A percentile compares a stretch with the other conserved stretches of the same genome.
Evolutionary conservation across 2,113 vertebrate genomes (phyloP).

Genomic region (Pseudopodoces humilis): DNA sequence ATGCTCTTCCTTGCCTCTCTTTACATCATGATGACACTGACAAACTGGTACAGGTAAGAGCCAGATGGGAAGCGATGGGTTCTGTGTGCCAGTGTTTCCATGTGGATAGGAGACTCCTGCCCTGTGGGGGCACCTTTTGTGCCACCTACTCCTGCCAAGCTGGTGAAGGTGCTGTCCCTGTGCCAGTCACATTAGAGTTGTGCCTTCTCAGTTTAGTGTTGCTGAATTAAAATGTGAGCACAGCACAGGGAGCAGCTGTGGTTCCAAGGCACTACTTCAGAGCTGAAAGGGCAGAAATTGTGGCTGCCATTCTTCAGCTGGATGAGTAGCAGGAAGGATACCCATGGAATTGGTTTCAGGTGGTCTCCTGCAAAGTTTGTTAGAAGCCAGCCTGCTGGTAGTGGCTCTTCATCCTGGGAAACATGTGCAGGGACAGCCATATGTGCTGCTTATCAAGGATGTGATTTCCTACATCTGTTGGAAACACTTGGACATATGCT

Average conservation of each 20-base stretch:
- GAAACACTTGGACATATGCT: background rate
- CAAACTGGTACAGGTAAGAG: constrained; percentile 94
- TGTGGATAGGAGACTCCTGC: background rate
- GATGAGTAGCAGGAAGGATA: background rate
- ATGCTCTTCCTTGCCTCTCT: constrained; percentile 91
- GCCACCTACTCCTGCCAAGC: background rate
- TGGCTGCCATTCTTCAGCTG: background rate
- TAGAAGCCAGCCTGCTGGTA: background rate
- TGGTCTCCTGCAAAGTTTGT: background rate
- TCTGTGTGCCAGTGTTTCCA: background rate
- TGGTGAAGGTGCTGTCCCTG: background rate
- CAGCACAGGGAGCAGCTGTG: background rate
- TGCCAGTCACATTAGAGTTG: background rate
- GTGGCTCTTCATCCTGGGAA: background rate
- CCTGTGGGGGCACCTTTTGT: background rate
- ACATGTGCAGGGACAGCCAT: background rate
- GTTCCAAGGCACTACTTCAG: background rate
- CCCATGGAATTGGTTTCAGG: background rate
- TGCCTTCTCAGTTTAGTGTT: background rate
- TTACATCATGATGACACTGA: constrained; percentile 98
- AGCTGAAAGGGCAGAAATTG: background rate
- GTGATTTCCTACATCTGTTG: background rate
- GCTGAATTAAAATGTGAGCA: background rate
- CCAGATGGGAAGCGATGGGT: background rate
- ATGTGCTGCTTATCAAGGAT: rapidly evolving